Conservation (phyloP, 2,888 invertebrate genomes). For the Gasteruption jaculator region DNA sequence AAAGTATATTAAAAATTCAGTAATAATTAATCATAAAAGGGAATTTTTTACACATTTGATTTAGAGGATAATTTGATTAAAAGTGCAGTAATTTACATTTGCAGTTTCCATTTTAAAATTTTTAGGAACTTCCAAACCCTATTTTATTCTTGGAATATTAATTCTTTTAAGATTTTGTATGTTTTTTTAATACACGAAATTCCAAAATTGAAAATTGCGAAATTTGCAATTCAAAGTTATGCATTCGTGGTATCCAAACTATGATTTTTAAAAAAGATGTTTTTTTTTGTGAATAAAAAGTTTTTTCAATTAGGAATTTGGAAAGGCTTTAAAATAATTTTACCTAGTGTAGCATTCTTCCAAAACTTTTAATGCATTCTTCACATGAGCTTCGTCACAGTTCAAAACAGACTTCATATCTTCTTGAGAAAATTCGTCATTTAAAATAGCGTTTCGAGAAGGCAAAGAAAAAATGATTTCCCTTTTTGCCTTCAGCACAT, state of each 20-base stretch:
- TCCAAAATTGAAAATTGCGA: no score
- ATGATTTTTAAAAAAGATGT: no score
- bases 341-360: constrained; percentile 41
- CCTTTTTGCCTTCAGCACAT: constrained; percentile 25
- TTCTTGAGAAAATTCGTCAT: constrained; percentile 27
- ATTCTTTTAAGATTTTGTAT: no score
- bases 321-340: constrained; percentile 16
- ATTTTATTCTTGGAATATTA: no score
- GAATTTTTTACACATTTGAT: background rate
- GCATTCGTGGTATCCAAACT: no score
- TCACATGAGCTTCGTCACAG: constrained; percentile 30
- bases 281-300: no score
- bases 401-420: constrained; percentile 32
- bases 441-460: constrained; percentile 19
- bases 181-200: no score
- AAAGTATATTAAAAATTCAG: background rate
- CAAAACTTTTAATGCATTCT: constrained; percentile 34
- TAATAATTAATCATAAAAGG: background rate
- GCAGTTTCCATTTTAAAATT: no score
- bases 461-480: constrained; percentile 27
- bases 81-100: no score
- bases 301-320: background rate
- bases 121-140: no score
- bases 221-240: no score
- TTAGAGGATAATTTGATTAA: no score